Evolutionary conservation across 2,888 invertebrate species (phyloP), one percentile per base, ranked within the genome.

Genomic region (Morinoia aosen): DNA sequence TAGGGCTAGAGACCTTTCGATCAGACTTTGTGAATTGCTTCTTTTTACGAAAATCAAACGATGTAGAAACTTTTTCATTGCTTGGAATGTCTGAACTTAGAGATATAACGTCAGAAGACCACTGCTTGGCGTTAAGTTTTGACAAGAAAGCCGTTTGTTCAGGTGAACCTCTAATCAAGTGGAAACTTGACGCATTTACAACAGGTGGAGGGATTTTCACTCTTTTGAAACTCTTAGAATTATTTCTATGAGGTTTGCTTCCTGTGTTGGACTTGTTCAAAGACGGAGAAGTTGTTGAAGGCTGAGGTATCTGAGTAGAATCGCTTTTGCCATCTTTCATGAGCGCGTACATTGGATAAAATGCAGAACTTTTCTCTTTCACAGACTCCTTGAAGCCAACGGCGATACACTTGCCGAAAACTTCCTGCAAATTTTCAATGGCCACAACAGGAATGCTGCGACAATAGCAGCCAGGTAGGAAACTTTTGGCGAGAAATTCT

Each of bases 391-490:
- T 96, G 48, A 96, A 40, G 48, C 96, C 96, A 19, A 96, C 64
- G 33, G 94, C 96, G 95, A 96, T 95, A 40, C 95, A 95, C 11
- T 95, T 95, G 56, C 95, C 95, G 56, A 96, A 40, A 39, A 96
- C 7, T 5, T 57, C 48, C 8, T 95, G 95, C 5, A 96, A 58
- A 39, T 95, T 95, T 33, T 88, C 76, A 16, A 96, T 58, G 48
- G 96, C 95, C 48, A 96, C 61, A 58, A 96, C 90, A 19, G 96
- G 96, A 76, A 96, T 76, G 64, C 95, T 88, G 57, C 95, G 95
- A 56, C 95, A 95, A 57, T 88, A 95, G 94, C 96, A 96, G 39
- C 95, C 96, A 56, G 96, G 96, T 12, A 96, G 58, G 94, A 96
- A 96, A 25, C 95, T 90, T 90, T 96, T 96, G 11, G 95, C 57